phyloP scores from a whole-genome alignment of 30 jellyfish, hydroid and myxozoan species.

The Aurelia aurita complex sp. Pacific region DNA sequence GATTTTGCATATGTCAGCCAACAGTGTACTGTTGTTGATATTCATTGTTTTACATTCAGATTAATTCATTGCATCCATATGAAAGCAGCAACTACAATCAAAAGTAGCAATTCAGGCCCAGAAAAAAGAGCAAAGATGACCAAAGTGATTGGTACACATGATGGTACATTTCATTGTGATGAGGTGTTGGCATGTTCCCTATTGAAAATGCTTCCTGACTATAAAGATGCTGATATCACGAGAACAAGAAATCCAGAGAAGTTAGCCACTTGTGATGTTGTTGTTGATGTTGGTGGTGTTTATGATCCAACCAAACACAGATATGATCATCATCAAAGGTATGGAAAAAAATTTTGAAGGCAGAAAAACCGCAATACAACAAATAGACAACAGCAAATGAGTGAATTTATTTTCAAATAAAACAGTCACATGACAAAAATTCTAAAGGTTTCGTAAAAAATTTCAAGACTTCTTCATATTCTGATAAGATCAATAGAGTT shows the following conservation, averaged over 20 bases:
- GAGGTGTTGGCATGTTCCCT: constrained; percentile 94
- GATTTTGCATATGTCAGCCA: no score
- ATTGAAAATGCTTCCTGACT: constrained; percentile 80
- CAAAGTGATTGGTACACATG: constrained; percentile 92
- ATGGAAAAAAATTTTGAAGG: no score
- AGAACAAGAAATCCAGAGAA: constrained; percentile 81
- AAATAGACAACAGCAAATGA: no score
- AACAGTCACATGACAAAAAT: no score
- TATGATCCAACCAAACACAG: constrained; percentile 76
- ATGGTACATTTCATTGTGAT: constrained; percentile 98
- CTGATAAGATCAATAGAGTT: no score
- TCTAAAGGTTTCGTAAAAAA: no score
- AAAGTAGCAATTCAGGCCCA: neutral
- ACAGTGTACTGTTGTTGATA: no score
- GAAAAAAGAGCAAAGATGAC: constrained; percentile 46
- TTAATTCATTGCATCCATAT: neutral
- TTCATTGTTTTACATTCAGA: no score
- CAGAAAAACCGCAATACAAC: no score
- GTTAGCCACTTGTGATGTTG: constrained; percentile 86
- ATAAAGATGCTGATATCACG: constrained; percentile 78
- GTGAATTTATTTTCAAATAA: no score
- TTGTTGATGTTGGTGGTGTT: constrained; percentile 99
- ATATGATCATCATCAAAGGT: constrained; percentile 99
- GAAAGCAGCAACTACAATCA: neutral
- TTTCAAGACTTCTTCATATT: no score